A percentile compares a stretch with the other conserved stretches of the same genome.
These are phyloP conservation scores for Apamea crenata DNA, from an alignment of 2,888 invertebrate genomes.

Conservation along the genomic window DNA sequence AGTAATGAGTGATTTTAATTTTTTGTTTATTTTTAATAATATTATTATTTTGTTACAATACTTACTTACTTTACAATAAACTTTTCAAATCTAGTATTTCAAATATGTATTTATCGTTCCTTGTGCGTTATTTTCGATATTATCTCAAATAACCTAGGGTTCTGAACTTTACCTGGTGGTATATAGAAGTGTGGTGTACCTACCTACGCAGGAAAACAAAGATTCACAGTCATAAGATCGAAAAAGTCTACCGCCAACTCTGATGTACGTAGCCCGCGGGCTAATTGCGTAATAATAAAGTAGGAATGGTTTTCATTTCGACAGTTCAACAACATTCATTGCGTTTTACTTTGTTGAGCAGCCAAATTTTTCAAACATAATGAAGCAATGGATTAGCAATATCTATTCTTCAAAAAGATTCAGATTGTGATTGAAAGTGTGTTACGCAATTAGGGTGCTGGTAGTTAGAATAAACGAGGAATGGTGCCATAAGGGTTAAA, in stretches of 20 bases:
- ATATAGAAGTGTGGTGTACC: background rate
- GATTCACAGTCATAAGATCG: background rate
- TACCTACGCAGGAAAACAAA: background rate
- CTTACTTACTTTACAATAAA: background rate
- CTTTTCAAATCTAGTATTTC: background rate
- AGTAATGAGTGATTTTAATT: conserved; percentile 11
- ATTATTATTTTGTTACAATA: background rate
- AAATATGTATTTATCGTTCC: background rate
- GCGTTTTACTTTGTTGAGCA: too few species aligned
- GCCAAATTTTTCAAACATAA: too few species aligned
- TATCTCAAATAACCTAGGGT: background rate
- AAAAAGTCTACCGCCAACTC: background rate
- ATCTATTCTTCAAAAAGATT: too few species aligned
- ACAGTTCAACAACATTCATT: too few species aligned
- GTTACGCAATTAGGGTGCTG: too few species aligned
- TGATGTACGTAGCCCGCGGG: background rate
- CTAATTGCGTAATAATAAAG: too few species aligned
- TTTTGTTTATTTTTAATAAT: conserved; percentile 16
- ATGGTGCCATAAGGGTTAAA: too few species aligned
- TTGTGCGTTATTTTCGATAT: background rate
- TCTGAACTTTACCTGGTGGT: background rate
- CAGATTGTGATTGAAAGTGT: too few species aligned
- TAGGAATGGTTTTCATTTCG: too few species aligned
- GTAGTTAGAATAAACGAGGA: background rate
- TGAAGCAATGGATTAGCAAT: too few species aligned